Conservation (phyloP, 2,113 vertebrate species). For the Tachysurus fulvidraco region DNA sequence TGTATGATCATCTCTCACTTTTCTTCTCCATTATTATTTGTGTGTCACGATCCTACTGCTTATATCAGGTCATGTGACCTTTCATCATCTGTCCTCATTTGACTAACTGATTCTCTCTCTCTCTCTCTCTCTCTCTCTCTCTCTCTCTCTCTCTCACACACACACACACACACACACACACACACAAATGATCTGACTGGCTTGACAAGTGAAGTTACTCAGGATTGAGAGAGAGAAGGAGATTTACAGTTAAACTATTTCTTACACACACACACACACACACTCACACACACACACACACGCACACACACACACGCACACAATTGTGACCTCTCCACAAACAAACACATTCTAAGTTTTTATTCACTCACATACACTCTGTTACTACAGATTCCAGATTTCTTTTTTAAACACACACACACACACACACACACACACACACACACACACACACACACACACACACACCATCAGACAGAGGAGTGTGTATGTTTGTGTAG, state of each 20-base stretch:
- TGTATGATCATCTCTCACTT: background rate
- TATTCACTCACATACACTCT: background rate
- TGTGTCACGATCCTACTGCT: background rate
- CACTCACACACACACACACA: conserved; percentile 8
- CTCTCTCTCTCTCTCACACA: no score
- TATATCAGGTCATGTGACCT: conserved; percentile 24
- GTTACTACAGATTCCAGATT: background rate
- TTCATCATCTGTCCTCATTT: conserved; percentile 40
- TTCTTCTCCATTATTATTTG: background rate
- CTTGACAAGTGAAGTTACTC: no score
- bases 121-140: background rate
- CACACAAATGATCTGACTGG: background rate
- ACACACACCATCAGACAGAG: conserved; percentile 10
- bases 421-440: conserved; percentile 12
- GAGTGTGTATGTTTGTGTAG: conserved; percentile 19
- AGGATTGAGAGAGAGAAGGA: no score
- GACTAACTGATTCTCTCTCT: conserved; percentile 25
- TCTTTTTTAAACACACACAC: background rate
- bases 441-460: conserved; percentile 6
- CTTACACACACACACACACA: background rate
- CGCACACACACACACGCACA: conserved; percentile 14
- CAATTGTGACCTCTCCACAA: background rate
- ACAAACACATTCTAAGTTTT: conserved; percentile 7
- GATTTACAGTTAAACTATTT: no score
- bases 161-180: background rate